phyloP scores from a whole-genome alignment of 2,113 vertebrate species.

The Cardinalis cardinalis region DNA sequence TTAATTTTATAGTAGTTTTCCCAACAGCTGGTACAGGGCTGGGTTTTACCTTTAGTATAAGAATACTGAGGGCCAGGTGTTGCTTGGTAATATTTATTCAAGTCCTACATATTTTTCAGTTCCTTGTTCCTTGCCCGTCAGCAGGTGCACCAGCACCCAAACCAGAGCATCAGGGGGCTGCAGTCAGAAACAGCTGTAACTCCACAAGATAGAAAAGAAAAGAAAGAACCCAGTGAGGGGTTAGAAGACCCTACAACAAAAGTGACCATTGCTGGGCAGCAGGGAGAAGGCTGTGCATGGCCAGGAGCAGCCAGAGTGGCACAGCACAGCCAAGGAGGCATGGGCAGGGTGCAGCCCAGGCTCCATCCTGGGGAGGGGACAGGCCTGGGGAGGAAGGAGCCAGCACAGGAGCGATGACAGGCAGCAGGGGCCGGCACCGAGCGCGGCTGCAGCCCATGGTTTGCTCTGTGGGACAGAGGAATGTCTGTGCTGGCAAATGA shows the following conservation, averaged over 20 bases:
- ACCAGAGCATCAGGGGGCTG: neutral
- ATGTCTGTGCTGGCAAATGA: slow-evolving; percentile 37
- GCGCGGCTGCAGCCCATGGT: neutral
- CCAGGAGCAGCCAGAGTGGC: neutral
- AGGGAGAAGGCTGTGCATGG: rapidly evolving
- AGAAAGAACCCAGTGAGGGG: neutral
- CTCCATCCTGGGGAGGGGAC: neutral
- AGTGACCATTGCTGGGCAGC: neutral
- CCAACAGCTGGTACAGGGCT: neutral
- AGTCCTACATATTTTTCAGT: neutral
- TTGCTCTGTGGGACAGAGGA: slow-evolving; percentile 44
- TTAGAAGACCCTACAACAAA: neutral
- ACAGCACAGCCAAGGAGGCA: neutral
- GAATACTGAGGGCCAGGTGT: neutral
- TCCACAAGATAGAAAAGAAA: neutral
- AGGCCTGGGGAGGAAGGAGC: rapidly evolving
- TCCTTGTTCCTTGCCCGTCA: neutral
- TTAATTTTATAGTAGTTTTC: neutral
- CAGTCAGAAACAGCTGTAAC: neutral
- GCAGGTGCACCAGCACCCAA: neutral
- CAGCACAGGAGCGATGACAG: neutral
- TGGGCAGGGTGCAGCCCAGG: neutral
- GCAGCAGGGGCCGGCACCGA: neutral
- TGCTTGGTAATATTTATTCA: neutral
- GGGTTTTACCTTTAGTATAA: neutral